These are phyloP conservation scores for Enteromius radiatus DNA, from an alignment of 2,797 vertebrate species.

Conservation along the genomic window DNA sequence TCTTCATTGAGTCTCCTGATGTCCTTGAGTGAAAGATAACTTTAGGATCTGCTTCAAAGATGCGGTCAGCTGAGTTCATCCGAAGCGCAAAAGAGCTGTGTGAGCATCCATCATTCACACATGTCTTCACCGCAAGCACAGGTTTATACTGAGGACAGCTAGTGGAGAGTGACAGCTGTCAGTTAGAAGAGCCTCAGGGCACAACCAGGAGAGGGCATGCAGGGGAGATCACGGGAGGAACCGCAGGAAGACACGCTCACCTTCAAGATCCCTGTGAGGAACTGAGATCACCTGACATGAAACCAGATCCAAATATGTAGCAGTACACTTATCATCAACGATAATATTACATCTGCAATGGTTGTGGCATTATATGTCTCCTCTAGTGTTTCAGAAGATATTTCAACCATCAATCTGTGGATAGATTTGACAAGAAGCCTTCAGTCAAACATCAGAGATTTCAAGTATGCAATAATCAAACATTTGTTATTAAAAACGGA, in stretches of 20 bases:
- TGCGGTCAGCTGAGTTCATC: constrained; percentile 50
- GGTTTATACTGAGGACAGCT: constrained; percentile 52
- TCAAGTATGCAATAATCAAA: neutral
- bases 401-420: neutral
- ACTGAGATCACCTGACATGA: constrained; percentile 8
- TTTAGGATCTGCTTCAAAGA: constrained; percentile 45
- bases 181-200: constrained; percentile 41
- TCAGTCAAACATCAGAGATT: neutral
- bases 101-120: constrained; percentile 15
- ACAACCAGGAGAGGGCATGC: constrained; percentile 18
- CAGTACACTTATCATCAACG: neutral
- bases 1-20: constrained; percentile 39
- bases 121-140: constrained; percentile 24
- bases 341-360: neutral
- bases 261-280: constrained; percentile 21
- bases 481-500: neutral
- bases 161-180: constrained; percentile 56
- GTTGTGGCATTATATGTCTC: neutral
- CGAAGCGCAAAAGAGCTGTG: constrained; percentile 8
- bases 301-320: neutral
- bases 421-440: neutral
- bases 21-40: constrained; percentile 55
- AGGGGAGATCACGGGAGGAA: constrained; percentile 34
- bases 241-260: constrained; percentile 7
- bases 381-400: neutral